Evolutionary conservation across 2,113 vertebrate genomes (phyloP).

Genomic region (Mormyrus iriodes): DNA sequence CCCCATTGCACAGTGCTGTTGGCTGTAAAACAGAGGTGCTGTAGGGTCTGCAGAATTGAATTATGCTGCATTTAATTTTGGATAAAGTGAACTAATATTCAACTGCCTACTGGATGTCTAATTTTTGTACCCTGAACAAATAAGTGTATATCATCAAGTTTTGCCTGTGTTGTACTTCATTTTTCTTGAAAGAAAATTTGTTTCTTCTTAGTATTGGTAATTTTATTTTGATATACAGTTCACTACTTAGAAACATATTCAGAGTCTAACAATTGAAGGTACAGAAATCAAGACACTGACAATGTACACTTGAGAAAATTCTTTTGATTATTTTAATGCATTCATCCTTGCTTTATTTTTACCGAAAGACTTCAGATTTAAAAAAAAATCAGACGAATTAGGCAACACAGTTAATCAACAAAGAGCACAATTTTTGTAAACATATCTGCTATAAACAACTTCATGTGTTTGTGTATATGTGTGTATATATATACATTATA

Average conservation of each 20-base stretch:
- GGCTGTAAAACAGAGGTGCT: slow-evolving; percentile 40
- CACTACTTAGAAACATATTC: not conserved
- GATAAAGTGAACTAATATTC: not conserved
- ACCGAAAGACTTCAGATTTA: not conserved
- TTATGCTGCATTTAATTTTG: not conserved
- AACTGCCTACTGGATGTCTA: slow-evolving; percentile 1
- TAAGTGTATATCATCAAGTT: not conserved
- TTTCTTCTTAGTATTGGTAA: not conserved
- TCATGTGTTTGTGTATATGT: not conserved
- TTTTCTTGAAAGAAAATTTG: not conserved
- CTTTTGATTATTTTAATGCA: not conserved
- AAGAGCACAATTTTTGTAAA: slow-evolving; percentile 36
- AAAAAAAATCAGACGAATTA: not conserved
- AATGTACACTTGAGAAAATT: not conserved
- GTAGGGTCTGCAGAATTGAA: slow-evolving; percentile 31
- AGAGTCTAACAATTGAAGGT: not conserved
- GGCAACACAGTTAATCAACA: slow-evolving; percentile 7
- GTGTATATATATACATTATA: too few species aligned
- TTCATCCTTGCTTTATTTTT: not conserved
- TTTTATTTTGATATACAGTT: not conserved
- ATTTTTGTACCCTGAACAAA: not conserved
- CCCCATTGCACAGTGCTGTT: slow-evolving; percentile 41
- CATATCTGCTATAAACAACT: not conserved
- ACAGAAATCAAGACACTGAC: not conserved
- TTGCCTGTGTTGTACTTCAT: not conserved